Percentiles rank a stretch among this genome's conserved stretches.
Conservation (phyloP, 2,888 invertebrate species). For the Crocallis elinguaria region DNA sequence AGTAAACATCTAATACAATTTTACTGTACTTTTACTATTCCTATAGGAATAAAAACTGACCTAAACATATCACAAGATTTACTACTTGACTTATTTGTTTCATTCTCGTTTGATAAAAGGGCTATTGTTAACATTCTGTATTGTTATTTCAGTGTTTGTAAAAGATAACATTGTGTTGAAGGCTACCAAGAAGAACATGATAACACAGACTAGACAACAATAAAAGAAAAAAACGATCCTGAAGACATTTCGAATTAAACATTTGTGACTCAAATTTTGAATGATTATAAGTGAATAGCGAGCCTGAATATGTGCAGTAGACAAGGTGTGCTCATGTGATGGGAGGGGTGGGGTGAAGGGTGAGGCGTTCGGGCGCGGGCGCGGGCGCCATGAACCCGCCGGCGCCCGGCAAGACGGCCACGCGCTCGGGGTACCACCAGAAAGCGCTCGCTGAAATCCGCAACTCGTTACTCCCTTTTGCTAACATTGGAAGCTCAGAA, state of each 20-base stretch:
- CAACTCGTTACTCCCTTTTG: slow-evolving; percentile 92
- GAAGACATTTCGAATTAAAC: slow-evolving; percentile 18
- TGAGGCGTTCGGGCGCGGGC: slow-evolving; percentile 83
- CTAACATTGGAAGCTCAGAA: slow-evolving; percentile 86
- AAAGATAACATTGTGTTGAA: slow-evolving; percentile 3
- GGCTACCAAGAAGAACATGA: slow-evolving; percentile 16
- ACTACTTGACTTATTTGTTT: background rate
- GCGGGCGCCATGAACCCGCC: slow-evolving; percentile 87
- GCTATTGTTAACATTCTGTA: background rate
- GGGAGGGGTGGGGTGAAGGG: slow-evolving; percentile 83
- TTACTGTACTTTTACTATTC: background rate
- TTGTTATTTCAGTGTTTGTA: slow-evolving; percentile 20
- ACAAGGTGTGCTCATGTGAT: slow-evolving; percentile 72
- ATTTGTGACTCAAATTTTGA: slow-evolving; percentile 37
- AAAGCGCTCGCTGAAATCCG: slow-evolving; percentile 95
- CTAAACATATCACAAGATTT: background rate
- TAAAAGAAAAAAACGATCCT: slow-evolving; percentile 26
- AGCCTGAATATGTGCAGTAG: slow-evolving; percentile 58
- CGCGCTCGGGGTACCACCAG: slow-evolving; percentile 93
- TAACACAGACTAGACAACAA: slow-evolving; percentile 34
- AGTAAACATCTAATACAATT: slow-evolving; percentile 10
- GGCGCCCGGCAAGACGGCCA: slow-evolving; percentile 86
- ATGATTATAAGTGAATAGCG: slow-evolving; percentile 57
- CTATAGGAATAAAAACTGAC: background rate
- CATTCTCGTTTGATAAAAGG: background rate